phyloP scores from a whole-genome alignment of 37 sponge, comb jelly and placozoan species.

The Bolinopsis microptera region DNA sequence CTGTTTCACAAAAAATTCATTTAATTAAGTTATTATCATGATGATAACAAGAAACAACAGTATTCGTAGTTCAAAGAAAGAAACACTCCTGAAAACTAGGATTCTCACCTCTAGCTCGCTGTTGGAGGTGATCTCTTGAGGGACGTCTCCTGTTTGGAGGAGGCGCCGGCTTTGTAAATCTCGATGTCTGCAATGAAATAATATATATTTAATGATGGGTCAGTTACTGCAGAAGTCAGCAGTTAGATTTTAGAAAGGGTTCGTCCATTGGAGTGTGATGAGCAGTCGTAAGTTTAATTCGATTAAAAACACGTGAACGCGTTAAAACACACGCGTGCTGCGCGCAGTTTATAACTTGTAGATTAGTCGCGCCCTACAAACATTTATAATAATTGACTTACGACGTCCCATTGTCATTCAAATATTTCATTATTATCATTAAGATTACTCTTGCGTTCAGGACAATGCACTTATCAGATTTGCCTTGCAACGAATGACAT shows the following conservation, averaged over 20 bases:
- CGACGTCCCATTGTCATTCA: neutral
- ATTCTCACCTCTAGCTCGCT: constrained; percentile 20
- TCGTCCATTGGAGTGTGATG: too few species aligned
- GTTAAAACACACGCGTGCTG: neutral
- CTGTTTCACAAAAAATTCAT: too few species aligned
- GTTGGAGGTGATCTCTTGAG: neutral
- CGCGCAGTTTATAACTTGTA: neutral
- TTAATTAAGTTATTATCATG: too few species aligned
- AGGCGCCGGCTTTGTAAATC: constrained; percentile 8
- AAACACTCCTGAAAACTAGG: too few species aligned
- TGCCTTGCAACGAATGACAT: neutral
- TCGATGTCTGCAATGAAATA: neutral
- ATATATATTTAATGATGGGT: too few species aligned
- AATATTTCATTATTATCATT: neutral
- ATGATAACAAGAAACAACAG: too few species aligned
- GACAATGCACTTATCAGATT: neutral
- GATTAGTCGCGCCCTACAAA: neutral
- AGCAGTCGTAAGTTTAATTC: too few species aligned
- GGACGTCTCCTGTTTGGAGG: constrained; percentile 19
- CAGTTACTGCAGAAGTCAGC: too few species aligned
- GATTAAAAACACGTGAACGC: neutral
- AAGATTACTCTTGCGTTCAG: neutral
- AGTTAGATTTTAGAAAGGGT: too few species aligned
- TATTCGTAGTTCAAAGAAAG: too few species aligned
- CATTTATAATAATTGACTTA: neutral